Conservation (phyloP, 2,113 vertebrate genomes). For the Saccopteryx leptura region DNA sequence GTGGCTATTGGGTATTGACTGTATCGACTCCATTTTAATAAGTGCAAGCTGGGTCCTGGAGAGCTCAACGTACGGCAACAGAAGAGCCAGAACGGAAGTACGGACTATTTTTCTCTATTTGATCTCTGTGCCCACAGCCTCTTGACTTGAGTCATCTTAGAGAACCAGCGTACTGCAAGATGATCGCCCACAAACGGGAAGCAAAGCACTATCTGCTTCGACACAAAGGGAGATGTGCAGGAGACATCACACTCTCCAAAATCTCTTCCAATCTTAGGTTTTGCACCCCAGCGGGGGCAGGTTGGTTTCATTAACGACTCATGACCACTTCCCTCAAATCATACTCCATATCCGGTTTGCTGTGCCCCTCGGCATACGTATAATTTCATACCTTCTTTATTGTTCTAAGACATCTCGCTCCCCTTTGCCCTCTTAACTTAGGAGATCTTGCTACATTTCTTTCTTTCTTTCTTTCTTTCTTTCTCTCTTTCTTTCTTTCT, state of each 20-base stretch:
- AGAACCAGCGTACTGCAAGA: background rate
- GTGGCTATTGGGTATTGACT: background rate
- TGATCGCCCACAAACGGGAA: background rate
- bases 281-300: background rate
- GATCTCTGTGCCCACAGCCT: background rate
- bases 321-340: background rate
- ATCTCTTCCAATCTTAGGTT: background rate
- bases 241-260: background rate
- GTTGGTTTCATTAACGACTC: background rate
- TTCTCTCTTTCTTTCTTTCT: too few relatives aligned
- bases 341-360: background rate
- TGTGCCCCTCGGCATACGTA: background rate
- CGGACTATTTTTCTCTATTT: background rate
- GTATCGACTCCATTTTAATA: background rate
- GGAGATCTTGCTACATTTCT: background rate
- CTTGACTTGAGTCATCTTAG: background rate
- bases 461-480: too few relatives aligned
- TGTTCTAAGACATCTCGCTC: background rate
- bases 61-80: background rate
- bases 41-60: background rate
- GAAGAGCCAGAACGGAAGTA: background rate
- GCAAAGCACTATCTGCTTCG: background rate
- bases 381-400: background rate
- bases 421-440: background rate
- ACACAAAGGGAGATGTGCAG: background rate